Evolutionary conservation across 2,797 vertebrate species (phyloP), one percentile per base, ranked within the genome.

Genomic region (Percopsis omiscomaycus): DNA sequence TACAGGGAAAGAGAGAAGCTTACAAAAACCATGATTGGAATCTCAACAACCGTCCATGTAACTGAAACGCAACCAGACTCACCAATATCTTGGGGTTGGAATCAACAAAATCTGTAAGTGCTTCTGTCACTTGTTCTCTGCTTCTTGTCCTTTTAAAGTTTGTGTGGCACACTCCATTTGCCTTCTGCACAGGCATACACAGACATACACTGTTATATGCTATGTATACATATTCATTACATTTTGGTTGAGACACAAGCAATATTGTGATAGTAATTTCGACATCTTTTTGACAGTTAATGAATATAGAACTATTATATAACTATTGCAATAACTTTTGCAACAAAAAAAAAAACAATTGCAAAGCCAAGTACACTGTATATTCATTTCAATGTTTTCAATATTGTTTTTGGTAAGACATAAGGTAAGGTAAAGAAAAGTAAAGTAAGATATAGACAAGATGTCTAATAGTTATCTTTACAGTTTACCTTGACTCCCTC

Each of bases 401-500:
- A 42, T 42, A 42, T 42, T 42, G 4, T 9, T 42, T 42, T 42
- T 42, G 37, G 37, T 42, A 9, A 42, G 37, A 42, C 9, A 5
- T 8, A 42, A 42, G 37, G 37, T 42, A 42, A 9, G 8, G 37
- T 9, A 6, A 42, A 42, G 22, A 22, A 22, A 22, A 22, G 22
- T 22, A 22, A 22, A 22, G 22, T 22, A 22, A 22, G 22, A 22
- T 22, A 22, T 22, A n/a, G 22, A 22, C 22, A 22, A 22, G 22
- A 22, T 22, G 22, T 1, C 22, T 22, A 22, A 22, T 22, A 22
- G 22, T 22, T 22, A 22, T 22, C 22, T 22, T 22, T 22, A 22
- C 22, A 22, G 22, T 22, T 22, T 61, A 95, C 95, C 90, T 90
- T 94, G 75, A 94, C 88, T 60, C 95, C 95, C 75, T 96, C 95